Base-by-base conservation (phyloP, 2,797 vertebrate genomes). In the Astyanax mexicanus region DNA sequence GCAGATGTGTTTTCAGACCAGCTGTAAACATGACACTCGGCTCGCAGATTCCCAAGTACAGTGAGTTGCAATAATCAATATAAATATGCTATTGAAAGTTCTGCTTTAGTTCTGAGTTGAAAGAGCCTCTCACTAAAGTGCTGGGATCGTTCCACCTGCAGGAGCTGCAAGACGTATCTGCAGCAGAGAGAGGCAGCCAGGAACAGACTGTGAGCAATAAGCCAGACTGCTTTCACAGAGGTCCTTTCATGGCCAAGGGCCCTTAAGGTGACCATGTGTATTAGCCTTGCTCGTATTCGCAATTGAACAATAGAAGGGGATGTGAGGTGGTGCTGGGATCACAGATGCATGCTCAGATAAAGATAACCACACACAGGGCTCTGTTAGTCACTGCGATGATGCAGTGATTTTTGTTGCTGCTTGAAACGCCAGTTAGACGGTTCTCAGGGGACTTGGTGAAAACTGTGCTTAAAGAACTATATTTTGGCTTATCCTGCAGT, bases 141-240 rank as follows among this genome's bases (percentile, higher is more conserved):
- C 5, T 32, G 2, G 5, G 29, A 32, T 5, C 2, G 29, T 32
- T 5, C 32, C 29, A 32, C 29, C 29, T 5, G 5, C 29, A 32
- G 5, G 2, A 32, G 29, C 29, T 32, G 32, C 5, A 32, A 32
- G 29, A 65, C n/a, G 45, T 38, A 74, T 71, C 70, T 27, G 60
- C 80, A 66, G 78, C 64, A 67, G 68, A 38, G 61, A 74, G 76
- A 4, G 21, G 47, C 72, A 83, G 72, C 74, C 83, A 86, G 80
- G 80, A 83, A 66, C 47, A 65, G 77, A 73, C 67, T 81, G 75
- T 58, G 52, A 64, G 17, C 37, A 32, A 35, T n/a, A 11, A 66
- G 44, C 25, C 8, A 47, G 17, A 27, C 17, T 44, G 40, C 44
- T 5, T 23, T 37, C 45, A 62, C 42, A 17, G 21, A 13, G 51